Evolutionary conservation across 2,113 vertebrate genomes (phyloP), one percentile per base, ranked within the genome.

Genomic region (Rhizomys pruinosus): DNA sequence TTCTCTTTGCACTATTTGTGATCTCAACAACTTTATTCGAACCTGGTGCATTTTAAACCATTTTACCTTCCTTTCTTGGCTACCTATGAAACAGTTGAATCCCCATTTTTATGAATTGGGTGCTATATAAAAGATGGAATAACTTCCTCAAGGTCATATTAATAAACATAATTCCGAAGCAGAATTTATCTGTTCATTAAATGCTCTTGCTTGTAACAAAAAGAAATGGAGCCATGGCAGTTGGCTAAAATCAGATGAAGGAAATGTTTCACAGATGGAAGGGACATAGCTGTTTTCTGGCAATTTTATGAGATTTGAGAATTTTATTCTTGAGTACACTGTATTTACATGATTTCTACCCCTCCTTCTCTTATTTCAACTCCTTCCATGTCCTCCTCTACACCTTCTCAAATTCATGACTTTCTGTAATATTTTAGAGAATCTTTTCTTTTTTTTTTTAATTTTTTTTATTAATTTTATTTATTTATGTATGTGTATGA

Each of bases 51-150:
- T 85, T 95, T 72, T 87, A 72, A 87, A 84, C 22, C n/a, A 42
- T 89, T 93, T 91, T 66, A 32, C 17, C 93, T 95, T 94, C 89
- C 84, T 93, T 59, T 93, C 15, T 64, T 95, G n/a, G n/a, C 37
- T 34, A 78, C 34, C 59, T 81, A 7, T 57, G 72, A 79, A 84
- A 44, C 79, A 91, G 84, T 82, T 85, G 77, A 93, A 92, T 93
- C 6, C 27, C 72, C 64, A 84, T 90, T 94, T 29, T 89, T 89
- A 89, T 80, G 84, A 92, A 27, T 63, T 89, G 29, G 23, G 22
- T 79, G n/a, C 91, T 94, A 61, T 93, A 81, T 76, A 72, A 87
- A 55, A 71, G 68, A 68, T 32, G 77, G 23, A 72, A 37, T 87
- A 76, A 95, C 88, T 94, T 92, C 68, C n/a, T 39, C 47, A 84